phyloP scores from a whole-genome alignment of 2,888 invertebrate genomes.

The Eudemis profundana region DNA sequence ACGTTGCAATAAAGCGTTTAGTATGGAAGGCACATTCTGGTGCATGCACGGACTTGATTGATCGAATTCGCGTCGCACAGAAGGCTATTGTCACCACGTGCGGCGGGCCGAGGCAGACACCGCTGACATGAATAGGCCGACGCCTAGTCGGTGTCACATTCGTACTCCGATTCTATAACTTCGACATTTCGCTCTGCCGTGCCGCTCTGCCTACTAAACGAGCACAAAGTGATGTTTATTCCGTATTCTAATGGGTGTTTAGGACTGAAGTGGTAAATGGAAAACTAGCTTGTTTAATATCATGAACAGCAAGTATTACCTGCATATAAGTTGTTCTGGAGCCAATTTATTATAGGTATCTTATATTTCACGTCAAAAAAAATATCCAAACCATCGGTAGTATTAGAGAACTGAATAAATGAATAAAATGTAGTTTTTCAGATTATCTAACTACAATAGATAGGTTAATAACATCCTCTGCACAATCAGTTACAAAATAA shows the following conservation, averaged over 20 bases:
- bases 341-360: too few relatives aligned
- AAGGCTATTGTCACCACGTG: slow-evolving; percentile 74
- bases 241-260: background rate
- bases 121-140: slow-evolving; percentile 69
- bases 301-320: too few relatives aligned
- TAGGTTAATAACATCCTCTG: too few relatives aligned
- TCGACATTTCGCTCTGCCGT: slow-evolving; percentile 53
- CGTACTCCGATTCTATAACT: slow-evolving; percentile 66
- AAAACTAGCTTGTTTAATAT: background rate
- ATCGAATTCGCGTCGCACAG: slow-evolving; percentile 67
- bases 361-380: too few relatives aligned
- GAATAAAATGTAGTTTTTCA: too few relatives aligned
- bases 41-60: slow-evolving; percentile 60
- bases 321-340: too few relatives aligned
- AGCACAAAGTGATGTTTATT: slow-evolving; percentile 25
- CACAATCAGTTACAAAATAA: too few relatives aligned
- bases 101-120: slow-evolving; percentile 54
- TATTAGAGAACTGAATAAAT: too few relatives aligned
- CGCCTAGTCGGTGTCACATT: slow-evolving; percentile 58
- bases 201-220: slow-evolving; percentile 23
- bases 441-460: too few relatives aligned
- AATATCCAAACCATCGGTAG: too few relatives aligned
- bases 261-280: background rate
- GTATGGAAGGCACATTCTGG: slow-evolving; percentile 34
- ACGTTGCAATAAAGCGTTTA: slow-evolving; percentile 25